Evolutionary conservation across 2,888 invertebrate species (phyloP).

Genomic region (Frankliniella fusca): DNA sequence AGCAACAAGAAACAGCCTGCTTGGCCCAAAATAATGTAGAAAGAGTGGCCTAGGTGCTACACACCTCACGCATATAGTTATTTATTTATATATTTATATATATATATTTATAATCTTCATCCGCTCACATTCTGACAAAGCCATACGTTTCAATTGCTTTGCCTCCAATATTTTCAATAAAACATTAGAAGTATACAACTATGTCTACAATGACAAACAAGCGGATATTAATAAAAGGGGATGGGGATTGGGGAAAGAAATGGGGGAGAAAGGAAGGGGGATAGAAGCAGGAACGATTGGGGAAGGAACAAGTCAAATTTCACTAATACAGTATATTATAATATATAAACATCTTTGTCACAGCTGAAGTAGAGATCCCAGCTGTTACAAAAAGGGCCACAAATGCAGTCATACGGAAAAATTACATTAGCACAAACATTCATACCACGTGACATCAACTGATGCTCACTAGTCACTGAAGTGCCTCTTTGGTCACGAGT

Average conservation of each 20-base stretch:
- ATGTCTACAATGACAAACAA: conserved; percentile 25
- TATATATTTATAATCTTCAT: conserved; percentile 22
- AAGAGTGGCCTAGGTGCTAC: conserved; percentile 17
- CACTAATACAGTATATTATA: conserved; percentile 27
- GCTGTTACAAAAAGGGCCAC: conserved; percentile 11
- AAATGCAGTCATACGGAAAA: conserved; percentile 8
- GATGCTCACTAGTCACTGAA: conserved; percentile 7
- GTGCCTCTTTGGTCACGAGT: conserved; percentile 22
- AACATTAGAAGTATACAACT: conserved; percentile 26
- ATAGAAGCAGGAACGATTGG: conserved; percentile 16
- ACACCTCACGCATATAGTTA: conserved; percentile 24
- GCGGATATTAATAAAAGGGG: conserved; percentile 20
- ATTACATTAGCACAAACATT: conserved; percentile 26
- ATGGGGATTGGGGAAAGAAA: neutral
- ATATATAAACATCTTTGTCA: conserved; percentile 25
- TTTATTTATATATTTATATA: conserved; percentile 27
- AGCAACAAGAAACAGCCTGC: conserved; percentile 26
- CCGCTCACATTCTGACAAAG: conserved; percentile 24
- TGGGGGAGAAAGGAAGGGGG: neutral
- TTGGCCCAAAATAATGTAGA: conserved; percentile 16
- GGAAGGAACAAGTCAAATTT: conserved; percentile 22
- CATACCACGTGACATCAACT: conserved; percentile 5
- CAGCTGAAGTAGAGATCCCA: conserved; percentile 17
- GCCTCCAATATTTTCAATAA: neutral
- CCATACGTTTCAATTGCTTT: neutral